These are phyloP conservation scores for Solen grandis DNA, from an alignment of 1,140 invertebrate genomes.

Conservation along the genomic window DNA sequence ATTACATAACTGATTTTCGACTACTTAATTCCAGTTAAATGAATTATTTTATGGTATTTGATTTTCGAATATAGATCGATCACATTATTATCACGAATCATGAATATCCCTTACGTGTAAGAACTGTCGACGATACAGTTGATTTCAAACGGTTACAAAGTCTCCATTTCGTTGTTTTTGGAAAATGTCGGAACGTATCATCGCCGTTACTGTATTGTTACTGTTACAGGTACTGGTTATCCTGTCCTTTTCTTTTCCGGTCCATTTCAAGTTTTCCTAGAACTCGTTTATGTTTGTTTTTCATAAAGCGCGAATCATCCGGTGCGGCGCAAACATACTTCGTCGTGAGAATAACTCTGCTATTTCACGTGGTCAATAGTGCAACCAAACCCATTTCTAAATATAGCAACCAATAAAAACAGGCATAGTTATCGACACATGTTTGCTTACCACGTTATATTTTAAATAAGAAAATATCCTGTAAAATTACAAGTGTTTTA, in stretches of 20 bases:
- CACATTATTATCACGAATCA: neutral
- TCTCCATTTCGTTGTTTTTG: neutral
- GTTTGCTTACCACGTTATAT: neutral
- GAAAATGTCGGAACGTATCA: neutral
- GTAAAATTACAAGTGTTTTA: neutral
- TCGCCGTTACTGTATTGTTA: too few relatives aligned
- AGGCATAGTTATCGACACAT: neutral
- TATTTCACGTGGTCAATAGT: neutral
- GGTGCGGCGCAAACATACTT: too few relatives aligned
- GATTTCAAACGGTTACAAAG: neutral
- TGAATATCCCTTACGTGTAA: neutral
- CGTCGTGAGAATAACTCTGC: too few relatives aligned
- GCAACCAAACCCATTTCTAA: neutral
- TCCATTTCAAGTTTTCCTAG: too few relatives aligned
- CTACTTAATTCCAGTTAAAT: neutral
- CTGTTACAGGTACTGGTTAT: neutral
- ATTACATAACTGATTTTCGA: too few relatives aligned
- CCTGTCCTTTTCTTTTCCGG: neutral
- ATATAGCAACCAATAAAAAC: neutral
- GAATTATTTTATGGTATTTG: neutral
- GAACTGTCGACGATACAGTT: too few relatives aligned
- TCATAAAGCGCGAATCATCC: too few relatives aligned
- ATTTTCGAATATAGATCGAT: neutral
- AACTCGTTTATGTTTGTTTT: too few relatives aligned
- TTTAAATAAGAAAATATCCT: neutral